phyloP scores from a whole-genome alignment of 1,140 invertebrate species.

The Delia radicum region DNA sequence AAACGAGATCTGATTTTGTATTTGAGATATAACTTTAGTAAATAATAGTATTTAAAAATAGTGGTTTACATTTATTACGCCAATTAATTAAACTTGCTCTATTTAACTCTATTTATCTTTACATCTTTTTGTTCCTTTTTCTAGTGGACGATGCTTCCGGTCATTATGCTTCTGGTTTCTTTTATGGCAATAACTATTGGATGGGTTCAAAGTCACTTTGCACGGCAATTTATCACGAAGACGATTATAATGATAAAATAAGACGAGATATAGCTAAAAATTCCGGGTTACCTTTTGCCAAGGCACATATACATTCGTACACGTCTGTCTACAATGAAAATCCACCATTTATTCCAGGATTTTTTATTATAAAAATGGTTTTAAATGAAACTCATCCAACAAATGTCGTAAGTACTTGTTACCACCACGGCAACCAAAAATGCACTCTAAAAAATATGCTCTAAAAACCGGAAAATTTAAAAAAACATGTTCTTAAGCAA shows the following conservation, averaged over 20 bases:
- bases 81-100: no score
- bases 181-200: slow-evolving; percentile 83
- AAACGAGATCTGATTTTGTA: no score
- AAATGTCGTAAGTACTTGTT: slow-evolving; percentile 55
- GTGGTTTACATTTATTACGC: no score
- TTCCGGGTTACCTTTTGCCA: slow-evolving; percentile 43
- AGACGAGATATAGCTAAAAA: slow-evolving; percentile 37
- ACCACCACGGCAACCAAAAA: no score
- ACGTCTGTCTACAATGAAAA: slow-evolving; percentile 47
- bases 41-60: no score
- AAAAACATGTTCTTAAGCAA: no score
- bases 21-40: no score
- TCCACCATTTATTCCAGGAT: slow-evolving; percentile 62
- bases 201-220: slow-evolving; percentile 75
- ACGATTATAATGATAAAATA: slow-evolving; percentile 39
- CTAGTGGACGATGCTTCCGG: slow-evolving; percentile 79
- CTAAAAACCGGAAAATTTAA: no score
- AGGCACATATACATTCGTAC: slow-evolving; percentile 48
- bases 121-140: slow-evolving; percentile 34
- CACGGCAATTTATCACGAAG: slow-evolving; percentile 62
- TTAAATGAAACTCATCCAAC: slow-evolving; percentile 57
- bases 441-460: no score
- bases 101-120: background rate
- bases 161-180: slow-evolving; percentile 75
- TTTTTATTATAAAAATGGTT: slow-evolving; percentile 62